Conservation (phyloP, 2,797 vertebrate genomes). For the Eptatretus atami region DNA sequence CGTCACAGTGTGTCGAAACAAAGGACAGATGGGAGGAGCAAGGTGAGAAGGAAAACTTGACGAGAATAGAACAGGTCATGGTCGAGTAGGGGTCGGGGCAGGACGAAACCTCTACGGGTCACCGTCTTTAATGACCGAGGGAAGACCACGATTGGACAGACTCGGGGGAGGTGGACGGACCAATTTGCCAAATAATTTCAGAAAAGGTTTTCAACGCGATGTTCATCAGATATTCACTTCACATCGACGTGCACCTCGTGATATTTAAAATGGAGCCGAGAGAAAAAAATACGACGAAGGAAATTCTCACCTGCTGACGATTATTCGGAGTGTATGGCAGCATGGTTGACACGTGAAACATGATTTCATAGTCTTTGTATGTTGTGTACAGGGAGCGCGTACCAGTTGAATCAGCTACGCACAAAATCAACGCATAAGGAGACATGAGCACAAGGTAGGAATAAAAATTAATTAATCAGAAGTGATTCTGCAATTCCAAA, state of each 20-base stretch:
- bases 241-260: not conserved
- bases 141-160: not conserved
- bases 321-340: conserved; percentile 89
- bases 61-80: too few species aligned
- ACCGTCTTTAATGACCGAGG: too few species aligned
- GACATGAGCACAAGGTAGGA: conserved; percentile 6
- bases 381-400: conserved; percentile 75
- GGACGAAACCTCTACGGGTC: too few species aligned
- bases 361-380: conserved; percentile 87
- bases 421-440: not conserved
- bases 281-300: not conserved
- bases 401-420: conserved; percentile 69
- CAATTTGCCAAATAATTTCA: not conserved
- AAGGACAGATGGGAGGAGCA: conserved; percentile 9
- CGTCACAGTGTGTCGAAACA: not conserved
- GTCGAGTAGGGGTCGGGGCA: too few species aligned
- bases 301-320: conserved; percentile 49
- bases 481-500: too few species aligned
- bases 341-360: conserved; percentile 91
- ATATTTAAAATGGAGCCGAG: not conserved
- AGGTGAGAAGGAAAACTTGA: conserved; percentile 9
- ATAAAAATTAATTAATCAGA: not conserved
- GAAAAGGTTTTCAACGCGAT: not conserved
- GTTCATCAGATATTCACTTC: not conserved
- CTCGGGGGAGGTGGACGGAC: too few species aligned